phyloP scores from a whole-genome alignment of 2,888 invertebrate species.

The Macropis europaea region DNA sequence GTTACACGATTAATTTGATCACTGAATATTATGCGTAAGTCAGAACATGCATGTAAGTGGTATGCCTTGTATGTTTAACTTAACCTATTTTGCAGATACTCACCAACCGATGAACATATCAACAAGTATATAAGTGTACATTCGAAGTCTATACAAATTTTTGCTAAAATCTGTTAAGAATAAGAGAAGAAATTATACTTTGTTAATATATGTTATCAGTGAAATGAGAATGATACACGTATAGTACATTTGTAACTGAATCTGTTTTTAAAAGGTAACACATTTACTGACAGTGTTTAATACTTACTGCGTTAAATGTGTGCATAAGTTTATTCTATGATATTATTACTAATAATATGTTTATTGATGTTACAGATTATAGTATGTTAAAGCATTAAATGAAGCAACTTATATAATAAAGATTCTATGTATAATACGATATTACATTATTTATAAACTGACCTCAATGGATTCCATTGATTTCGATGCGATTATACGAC shows the following conservation, averaged over 20 bases:
- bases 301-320: background rate
- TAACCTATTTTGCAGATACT: constrained; percentile 48
- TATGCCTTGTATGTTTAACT: constrained; percentile 20
- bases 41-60: background rate
- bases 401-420: constrained; percentile 16
- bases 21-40: background rate
- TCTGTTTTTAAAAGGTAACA: constrained; percentile 31
- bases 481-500: constrained; percentile 75
- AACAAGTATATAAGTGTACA: constrained; percentile 16
- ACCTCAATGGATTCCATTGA: constrained; percentile 73
- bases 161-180: constrained; percentile 2
- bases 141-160: constrained; percentile 2
- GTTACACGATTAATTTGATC: background rate
- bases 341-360: background rate
- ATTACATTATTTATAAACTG: constrained; percentile 27
- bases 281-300: background rate
- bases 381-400: constrained; percentile 24
- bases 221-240: constrained; percentile 10
- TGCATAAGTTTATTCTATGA: background rate
- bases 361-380: constrained; percentile 39
- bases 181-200: constrained; percentile 5
- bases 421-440: constrained; percentile 25
- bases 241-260: constrained; percentile 1
- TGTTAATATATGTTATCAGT: background rate
- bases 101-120: constrained; percentile 30